Base-by-base conservation (phyloP, 2,888 invertebrate genomes). In the Leptogaster cylindrica region DNA sequence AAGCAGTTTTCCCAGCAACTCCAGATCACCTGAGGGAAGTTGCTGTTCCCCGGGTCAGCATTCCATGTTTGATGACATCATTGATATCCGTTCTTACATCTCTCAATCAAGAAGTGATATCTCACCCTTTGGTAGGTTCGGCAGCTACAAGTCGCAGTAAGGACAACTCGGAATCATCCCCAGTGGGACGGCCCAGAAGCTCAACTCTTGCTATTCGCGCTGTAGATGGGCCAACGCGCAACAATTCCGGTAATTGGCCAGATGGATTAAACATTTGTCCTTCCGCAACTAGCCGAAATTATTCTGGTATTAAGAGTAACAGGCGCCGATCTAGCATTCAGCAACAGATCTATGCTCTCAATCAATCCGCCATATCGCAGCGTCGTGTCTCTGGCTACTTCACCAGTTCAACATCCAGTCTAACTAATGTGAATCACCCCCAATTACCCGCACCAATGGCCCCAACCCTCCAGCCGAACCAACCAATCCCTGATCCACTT, bases 301-400 rank as follows among this genome's bases (percentile, higher is more conserved):
- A 93, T 79, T 93, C 93, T 7, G 93, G 93, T 8, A 93, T 93
- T 68, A 86, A 90, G 73, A 93, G 93, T 78, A 92, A 90, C 66
- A 93, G 93, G 73, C 84, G 93, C 2, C 84, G 93, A 68, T 92
- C 92, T 74, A 93, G 93, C 76, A 92, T 93, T 77, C 91, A 91
- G 75, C 92, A 91, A 74, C 92, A 92, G 87, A 92, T 92, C 73
- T 77, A 80, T 76, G 77, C 84, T 69, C 78, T 88, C 63, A 87
- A 84, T 25, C 89, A 91, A 74, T 87, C 88, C 46, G 90, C 92
- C 73, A 85, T 91, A 71, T 83, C 91, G 75, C 88, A 89, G 69
- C 91, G 93, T 72, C 85, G 93, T 31, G 93, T 93, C 1, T 93
- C 93, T 28, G 93, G 93, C 16, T 94, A 93, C 81, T 93, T 92